phyloP scores from a whole-genome alignment of 2,797 vertebrate species.

The Anguilla anguilla region DNA sequence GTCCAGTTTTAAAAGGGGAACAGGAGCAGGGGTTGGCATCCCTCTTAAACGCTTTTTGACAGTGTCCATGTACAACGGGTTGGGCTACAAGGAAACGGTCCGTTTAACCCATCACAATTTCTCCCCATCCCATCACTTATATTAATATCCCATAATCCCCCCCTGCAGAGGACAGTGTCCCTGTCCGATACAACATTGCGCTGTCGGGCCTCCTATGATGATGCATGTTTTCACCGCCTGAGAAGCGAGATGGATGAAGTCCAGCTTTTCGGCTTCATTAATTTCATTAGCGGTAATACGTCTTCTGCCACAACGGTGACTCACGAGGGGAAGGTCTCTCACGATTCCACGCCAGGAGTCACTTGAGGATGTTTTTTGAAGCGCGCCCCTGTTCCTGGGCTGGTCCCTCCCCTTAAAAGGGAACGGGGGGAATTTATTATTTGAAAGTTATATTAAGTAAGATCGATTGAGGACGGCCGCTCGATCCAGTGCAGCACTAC shows the following conservation, averaged over 20 bases:
- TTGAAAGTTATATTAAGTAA: background rate
- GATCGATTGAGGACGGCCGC: background rate
- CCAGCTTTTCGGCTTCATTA: background rate
- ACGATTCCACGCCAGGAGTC: background rate
- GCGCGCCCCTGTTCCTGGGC: background rate
- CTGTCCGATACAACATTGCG: background rate
- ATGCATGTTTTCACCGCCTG: slow-evolving; percentile 7
- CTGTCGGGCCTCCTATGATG: background rate
- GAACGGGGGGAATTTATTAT: background rate
- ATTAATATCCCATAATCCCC: background rate
- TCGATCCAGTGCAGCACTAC: background rate
- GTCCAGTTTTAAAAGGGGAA: background rate
- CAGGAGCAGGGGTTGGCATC: background rate
- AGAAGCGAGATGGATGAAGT: background rate
- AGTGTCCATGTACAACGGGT: background rate
- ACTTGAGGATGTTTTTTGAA: background rate
- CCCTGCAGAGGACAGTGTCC: background rate
- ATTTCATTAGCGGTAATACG: background rate
- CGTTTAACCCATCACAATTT: background rate
- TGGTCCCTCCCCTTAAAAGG: background rate
- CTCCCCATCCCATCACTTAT: background rate
- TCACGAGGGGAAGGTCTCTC: background rate
- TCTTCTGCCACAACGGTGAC: background rate
- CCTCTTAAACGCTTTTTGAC: background rate
- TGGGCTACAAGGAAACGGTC: background rate